Conservation (phyloP, 2,113 vertebrate species). For the Sapajus apella region DNA sequence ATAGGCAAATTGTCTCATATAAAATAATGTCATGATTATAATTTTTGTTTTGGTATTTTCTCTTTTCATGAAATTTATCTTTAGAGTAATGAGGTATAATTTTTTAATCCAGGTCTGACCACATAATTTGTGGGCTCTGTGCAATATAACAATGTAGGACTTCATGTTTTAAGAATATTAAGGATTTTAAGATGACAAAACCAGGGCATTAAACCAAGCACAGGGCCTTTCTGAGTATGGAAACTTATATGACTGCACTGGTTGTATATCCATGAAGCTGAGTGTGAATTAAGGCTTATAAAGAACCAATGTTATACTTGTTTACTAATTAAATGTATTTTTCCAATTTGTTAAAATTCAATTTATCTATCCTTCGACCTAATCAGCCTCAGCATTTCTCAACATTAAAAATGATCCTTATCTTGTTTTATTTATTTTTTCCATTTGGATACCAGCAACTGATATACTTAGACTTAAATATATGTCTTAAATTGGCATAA, state of each 20-base stretch:
- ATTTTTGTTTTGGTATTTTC: background rate
- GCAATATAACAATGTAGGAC: background rate
- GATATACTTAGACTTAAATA: background rate
- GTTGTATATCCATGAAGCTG: background rate
- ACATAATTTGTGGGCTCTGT: background rate
- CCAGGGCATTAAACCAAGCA: background rate
- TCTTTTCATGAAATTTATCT: background rate
- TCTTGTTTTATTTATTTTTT: background rate
- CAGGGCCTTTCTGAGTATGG: background rate
- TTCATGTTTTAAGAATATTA: background rate
- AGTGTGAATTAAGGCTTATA: background rate
- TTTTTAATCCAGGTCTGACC: background rate
- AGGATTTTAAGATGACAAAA: background rate
- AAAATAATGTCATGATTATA: background rate
- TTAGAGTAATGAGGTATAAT: background rate
- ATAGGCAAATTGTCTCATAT: background rate
- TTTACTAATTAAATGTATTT: background rate
- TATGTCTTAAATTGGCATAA: background rate
- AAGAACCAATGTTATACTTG: background rate
- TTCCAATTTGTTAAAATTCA: background rate
- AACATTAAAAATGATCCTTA: background rate
- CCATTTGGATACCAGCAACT: background rate
- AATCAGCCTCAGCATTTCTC: background rate
- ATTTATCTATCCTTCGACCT: background rate
- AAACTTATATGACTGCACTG: background rate